These are phyloP conservation scores for cattle (Bos taurus) DNA, from an alignment of 2,113 vertebrate genomes.

Conservation along the genomic window DNA sequence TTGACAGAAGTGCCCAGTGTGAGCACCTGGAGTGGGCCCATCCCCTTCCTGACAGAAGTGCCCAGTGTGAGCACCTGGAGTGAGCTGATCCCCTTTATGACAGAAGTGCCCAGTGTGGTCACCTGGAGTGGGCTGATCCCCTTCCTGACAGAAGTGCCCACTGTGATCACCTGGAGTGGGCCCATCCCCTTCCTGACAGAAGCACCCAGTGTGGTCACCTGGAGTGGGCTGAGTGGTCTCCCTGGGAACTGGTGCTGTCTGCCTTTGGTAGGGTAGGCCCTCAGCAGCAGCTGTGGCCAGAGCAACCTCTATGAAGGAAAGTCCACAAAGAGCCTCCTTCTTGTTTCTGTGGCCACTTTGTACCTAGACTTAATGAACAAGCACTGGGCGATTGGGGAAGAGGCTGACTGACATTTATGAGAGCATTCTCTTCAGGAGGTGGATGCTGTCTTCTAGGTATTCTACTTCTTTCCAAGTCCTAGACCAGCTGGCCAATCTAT, in stretches of 20 bases:
- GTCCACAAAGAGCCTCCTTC: not conserved
- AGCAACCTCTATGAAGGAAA: not conserved
- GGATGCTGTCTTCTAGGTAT: not conserved
- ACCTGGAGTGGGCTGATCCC: too few species aligned
- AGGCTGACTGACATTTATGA: not conserved
- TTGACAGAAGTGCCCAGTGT: too few species aligned
- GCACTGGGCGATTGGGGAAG: not conserved
- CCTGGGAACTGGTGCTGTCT: not conserved
- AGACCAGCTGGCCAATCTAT: not conserved
- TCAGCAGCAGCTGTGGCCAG: not conserved
- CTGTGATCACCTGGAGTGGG: too few species aligned
- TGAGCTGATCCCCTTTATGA: too few species aligned
- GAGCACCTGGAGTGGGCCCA: rapidly evolving
- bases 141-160: too few species aligned
- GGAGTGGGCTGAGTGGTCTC: not conserved
- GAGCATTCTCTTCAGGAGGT: not conserved
- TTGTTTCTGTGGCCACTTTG: not conserved
- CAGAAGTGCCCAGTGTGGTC: too few species aligned
- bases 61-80: too few species aligned
- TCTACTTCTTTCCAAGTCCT: not conserved
- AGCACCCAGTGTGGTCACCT: not conserved
- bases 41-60: too few species aligned
- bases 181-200: too few species aligned
- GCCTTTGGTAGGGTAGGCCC: not conserved
- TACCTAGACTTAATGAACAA: too few species aligned